Evolutionary conservation across 2,797 vertebrate genomes (phyloP), one percentile per base, ranked within the genome.

Genomic region (Antrozous pallidus): DNA sequence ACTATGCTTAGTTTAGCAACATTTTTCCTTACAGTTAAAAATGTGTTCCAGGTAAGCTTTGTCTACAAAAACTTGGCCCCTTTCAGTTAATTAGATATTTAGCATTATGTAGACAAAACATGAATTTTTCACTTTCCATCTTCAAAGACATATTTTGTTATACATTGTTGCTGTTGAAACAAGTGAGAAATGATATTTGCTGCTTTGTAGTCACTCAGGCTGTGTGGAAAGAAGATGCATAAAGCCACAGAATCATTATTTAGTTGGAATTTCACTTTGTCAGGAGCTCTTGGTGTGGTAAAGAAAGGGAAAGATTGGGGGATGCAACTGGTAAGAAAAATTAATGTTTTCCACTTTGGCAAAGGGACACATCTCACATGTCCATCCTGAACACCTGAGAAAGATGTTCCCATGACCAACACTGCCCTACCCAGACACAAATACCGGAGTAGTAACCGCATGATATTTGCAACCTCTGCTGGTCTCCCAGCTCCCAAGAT

Each of bases 361-460:
- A 28, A 36, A 14, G 10, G 6, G 9, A 3, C 8, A 4, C 5
- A 0, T 22, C 14, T 2, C 16, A 17, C 0, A 0, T 3, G 3
- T 31, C 16, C 42, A 40, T 28, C 5, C 18, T 18, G 18, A 26
- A 36, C 28, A 24, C 9, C 14, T 42, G 70, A 65, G 45, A 36
- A 45, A 61, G 36, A 51, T 56, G 3, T 31, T 49, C 40, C 74
- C 42, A 16, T 10, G 71, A 33, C 47, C 22, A 2, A 6, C 1
- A 6, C 20, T 1, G 2, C 40, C 51, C 26, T 69, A 18, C 24
- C 11, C n/a, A 45, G 18, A 40, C 73, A 40, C 13, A 5, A 63
- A 47, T 13, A 58, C 56, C 26, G 38, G 58, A 22, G 74, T 33
- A 1, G 9, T 1, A 4, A 11, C 20, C 16, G 0, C 2, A 0